These are phyloP conservation scores for Chelon labrosus DNA, from an alignment of 2,797 vertebrate genomes.

Conservation along the genomic window DNA sequence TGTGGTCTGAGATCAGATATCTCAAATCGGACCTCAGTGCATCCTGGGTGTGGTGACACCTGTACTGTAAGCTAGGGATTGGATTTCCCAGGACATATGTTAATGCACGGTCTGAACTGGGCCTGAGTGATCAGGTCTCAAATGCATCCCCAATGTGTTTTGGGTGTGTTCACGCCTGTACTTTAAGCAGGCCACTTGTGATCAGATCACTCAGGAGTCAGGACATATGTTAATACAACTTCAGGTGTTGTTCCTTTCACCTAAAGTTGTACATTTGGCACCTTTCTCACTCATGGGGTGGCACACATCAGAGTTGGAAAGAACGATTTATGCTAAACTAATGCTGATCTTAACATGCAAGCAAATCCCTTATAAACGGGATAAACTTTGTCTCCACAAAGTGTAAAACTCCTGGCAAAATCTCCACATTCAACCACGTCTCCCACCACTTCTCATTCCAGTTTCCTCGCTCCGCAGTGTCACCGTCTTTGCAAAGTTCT, in stretches of 20 bases:
- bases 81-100: too few species aligned
- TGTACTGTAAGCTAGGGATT: too few species aligned
- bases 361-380: not conserved
- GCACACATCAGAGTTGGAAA: not conserved
- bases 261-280: not conserved
- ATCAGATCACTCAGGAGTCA: too few species aligned
- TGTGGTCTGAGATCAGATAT: too few species aligned
- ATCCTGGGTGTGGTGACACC: too few species aligned
- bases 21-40: too few species aligned
- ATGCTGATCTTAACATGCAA: not conserved
- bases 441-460: slow-evolving; percentile 36
- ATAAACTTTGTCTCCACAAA: slow-evolving; percentile 9
- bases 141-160: too few species aligned
- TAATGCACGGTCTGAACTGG: too few species aligned
- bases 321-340: not conserved
- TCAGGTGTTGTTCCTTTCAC: not conserved
- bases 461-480: slow-evolving; percentile 47
- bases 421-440: slow-evolving; percentile 13
- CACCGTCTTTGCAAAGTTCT: slow-evolving; percentile 25
- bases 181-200: too few species aligned
- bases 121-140: too few species aligned
- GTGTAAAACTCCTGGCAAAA: not conserved
- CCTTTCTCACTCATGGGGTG: not conserved
- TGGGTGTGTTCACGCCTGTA: too few species aligned
- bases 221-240: too few species aligned